Evolutionary conservation across 2,797 vertebrate genomes (phyloP).

Genomic region (Danio aesculapii): DNA sequence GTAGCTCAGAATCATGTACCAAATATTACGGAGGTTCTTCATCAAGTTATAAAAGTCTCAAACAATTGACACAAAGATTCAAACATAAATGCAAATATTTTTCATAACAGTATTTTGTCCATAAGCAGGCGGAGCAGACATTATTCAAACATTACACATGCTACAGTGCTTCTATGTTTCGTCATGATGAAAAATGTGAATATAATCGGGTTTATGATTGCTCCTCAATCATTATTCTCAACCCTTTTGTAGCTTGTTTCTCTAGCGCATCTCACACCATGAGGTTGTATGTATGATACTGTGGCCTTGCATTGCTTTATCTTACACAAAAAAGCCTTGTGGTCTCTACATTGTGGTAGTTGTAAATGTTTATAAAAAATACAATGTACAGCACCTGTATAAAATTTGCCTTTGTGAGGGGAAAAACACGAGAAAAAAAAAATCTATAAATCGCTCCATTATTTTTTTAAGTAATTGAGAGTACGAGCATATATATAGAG

Average conservation of each 20-base stretch:
- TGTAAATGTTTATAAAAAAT: constrained; percentile 99
- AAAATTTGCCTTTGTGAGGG: constrained; percentile 87
- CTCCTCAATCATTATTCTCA: constrained; percentile 37
- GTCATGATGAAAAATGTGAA: constrained; percentile 56
- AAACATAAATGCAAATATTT: background rate
- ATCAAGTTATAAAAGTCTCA: constrained; percentile 9
- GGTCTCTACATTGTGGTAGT: constrained; percentile 84
- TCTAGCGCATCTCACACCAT: constrained; percentile 68
- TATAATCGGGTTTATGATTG: constrained; percentile 26
- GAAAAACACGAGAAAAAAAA: constrained; percentile 76
- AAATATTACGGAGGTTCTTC: constrained; percentile 9
- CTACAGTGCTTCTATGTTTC: constrained; percentile 18
- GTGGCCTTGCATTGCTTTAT: constrained; percentile 92
- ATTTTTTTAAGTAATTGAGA: constrained; percentile 98
- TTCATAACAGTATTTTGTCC: constrained; percentile 40
- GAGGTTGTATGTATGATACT: constrained; percentile 75
- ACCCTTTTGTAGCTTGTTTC: constrained; percentile 45
- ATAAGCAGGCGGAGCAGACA: constrained; percentile 9
- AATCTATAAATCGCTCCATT: constrained; percentile 97
- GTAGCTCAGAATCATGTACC: constrained; percentile 41
- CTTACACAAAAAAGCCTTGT: constrained; percentile 72
- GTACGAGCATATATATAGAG: constrained; percentile 66
- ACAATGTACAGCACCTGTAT: constrained; percentile 98
- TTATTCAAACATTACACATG: constrained; percentile 20
- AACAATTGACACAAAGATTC: constrained; percentile 17